Evolutionary conservation across 2,113 vertebrate genomes (phyloP).

Genomic region (Cryptoleucopteryx plumbea): DNA sequence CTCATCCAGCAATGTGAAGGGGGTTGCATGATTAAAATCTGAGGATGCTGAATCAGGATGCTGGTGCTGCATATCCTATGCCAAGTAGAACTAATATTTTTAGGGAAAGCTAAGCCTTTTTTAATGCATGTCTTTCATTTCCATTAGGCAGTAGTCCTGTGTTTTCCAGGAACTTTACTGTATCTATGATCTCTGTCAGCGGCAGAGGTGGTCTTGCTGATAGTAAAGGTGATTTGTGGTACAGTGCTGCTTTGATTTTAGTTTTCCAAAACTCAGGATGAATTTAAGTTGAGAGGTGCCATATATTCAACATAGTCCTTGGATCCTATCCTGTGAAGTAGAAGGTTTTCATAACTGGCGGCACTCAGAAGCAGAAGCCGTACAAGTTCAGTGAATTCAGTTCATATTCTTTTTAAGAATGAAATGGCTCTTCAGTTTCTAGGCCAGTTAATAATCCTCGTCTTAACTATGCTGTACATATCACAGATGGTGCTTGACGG

Average conservation of each 20-base stretch:
- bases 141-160: background rate
- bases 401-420: background rate
- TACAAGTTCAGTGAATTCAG: background rate
- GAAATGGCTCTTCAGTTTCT: conserved; percentile 14
- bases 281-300: background rate
- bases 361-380: background rate
- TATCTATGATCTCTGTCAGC: background rate
- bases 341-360: background rate
- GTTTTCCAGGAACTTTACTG: background rate
- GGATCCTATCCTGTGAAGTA: background rate
- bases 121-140: background rate
- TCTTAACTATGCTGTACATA: conserved; percentile 43
- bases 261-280: background rate
- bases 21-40: background rate
- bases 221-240: background rate
- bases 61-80: background rate
- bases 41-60: background rate
- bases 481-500: conserved; percentile 57
- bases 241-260: background rate
- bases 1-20: background rate
- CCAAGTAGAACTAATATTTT: background rate
- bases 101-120: background rate
- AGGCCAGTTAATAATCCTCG: conserved; percentile 42
- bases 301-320: background rate
- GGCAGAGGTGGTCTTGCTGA: background rate